Evolutionary conservation across 2,113 vertebrate species (phyloP), one percentile per base, ranked within the genome.

Genomic region (Narcine bancroftii): DNA sequence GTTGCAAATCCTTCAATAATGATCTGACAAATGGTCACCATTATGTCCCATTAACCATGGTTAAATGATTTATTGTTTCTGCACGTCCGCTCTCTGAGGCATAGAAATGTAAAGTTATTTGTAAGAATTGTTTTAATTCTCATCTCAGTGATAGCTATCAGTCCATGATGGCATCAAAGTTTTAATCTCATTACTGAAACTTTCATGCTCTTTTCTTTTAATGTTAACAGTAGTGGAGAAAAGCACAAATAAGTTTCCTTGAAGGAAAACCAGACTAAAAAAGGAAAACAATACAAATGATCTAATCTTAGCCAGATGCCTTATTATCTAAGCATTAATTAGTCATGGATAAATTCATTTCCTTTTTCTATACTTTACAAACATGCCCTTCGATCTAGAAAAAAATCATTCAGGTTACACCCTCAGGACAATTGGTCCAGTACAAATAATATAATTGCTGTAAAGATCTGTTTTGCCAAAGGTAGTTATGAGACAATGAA

Each of bases 341-440:
- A 69, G 63, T 42, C 36, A 26, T 91, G 56, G 87, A 91, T 91
- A 91, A 91, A 66, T 91, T 69, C 36, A 91, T 66, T 91, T 91
- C 63, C 87, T 91, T 45, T 91, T 29, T 91, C 63, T 47, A 91
- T 47, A 33, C 21, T 45, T 6, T 29, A 71, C 42, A 47, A 91
- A 47, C 89, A 66, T 69, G 89, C 19, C 24, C 39, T 69, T 7
- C 42, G n/a, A 39, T 91, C 39, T 45, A 45, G 63, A 47, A 47
- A 65, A 47, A 65, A 33, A 69, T 45, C 50, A 91, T 7, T 47
- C 11, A 6, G 13, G 45, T 42, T 69, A 11, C n/a, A 69, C 39
- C 65, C 89, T 91, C n/a, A 42, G 63, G 85, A 65, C 36, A 63
- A 65, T 89, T 56, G 45, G 47, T 83, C 17, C 53, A 87, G 81